Evolutionary conservation across 2,797 vertebrate species (phyloP).

Genomic region (Loris lydekkerianus): DNA sequence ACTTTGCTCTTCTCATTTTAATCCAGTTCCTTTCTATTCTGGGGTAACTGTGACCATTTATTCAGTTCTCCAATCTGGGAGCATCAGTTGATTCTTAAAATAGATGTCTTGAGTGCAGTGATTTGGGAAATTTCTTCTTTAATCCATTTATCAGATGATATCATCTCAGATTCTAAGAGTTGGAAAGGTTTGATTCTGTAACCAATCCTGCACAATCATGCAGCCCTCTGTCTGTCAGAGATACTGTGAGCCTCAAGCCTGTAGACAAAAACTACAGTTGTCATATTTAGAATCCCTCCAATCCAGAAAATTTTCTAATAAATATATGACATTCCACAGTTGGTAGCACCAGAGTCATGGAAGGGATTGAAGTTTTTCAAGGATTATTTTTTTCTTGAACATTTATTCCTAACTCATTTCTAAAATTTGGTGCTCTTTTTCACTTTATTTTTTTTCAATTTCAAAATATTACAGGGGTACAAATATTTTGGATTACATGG

Average conservation of each 20-base stretch:
- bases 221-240: not conserved
- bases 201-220: not conserved
- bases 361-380: slow-evolving; percentile 21
- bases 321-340: not conserved
- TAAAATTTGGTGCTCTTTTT: not conserved
- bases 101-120: not conserved
- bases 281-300: not conserved
- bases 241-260: not conserved
- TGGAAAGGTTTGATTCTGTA: not conserved
- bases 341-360: not conserved
- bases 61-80: slow-evolving; percentile 8
- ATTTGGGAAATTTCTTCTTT: slow-evolving; percentile 32
- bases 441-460: no score
- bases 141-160: not conserved
- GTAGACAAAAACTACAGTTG: not conserved
- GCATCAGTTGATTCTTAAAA: not conserved
- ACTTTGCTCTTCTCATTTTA: not conserved
- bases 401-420: slow-evolving; percentile 19
- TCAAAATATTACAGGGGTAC: no score
- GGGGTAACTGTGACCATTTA: not conserved
- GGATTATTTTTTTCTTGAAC: not conserved
- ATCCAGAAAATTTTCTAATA: not conserved
- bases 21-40: not conserved
- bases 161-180: not conserved
- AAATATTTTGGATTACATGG: no score